Conservation (phyloP, 2,113 vertebrate species). For the Stictonetta naevosa region DNA sequence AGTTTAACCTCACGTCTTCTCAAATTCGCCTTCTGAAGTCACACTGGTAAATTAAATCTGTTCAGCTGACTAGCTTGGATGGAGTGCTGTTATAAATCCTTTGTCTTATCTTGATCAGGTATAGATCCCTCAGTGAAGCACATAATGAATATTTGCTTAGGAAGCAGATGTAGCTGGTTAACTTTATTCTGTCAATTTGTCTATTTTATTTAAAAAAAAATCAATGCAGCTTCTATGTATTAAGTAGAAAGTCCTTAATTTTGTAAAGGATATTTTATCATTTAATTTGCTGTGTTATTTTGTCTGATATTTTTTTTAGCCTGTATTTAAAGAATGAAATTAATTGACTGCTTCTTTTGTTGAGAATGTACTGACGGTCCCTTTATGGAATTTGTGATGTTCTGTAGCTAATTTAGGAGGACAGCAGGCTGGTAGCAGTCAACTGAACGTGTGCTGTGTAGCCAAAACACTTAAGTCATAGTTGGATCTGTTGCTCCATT, state of each 20-base stretch:
- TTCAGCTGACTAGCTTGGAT: background rate
- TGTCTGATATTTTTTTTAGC: background rate
- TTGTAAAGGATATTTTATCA: background rate
- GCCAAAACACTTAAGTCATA: background rate
- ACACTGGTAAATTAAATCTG: background rate
- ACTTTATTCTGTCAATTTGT: background rate
- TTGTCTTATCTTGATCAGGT: background rate
- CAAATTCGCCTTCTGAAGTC: constrained; percentile 5
- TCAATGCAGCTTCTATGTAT: background rate
- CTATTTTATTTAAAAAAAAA: background rate
- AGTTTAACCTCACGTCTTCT: background rate
- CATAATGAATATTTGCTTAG: background rate
- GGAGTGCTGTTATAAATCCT: background rate
- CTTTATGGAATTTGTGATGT: background rate
- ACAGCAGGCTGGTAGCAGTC: background rate
- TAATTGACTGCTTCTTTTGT: background rate
- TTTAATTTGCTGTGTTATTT: constrained; percentile 6
- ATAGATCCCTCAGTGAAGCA: background rate
- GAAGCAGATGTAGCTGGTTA: constrained; percentile 16
- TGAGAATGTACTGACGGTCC: background rate
- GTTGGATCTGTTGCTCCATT: background rate
- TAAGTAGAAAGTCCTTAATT: background rate
- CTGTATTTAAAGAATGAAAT: background rate
- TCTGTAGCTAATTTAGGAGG: background rate
- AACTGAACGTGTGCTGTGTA: background rate